Evolutionary conservation across 2,888 invertebrate genomes (phyloP).

Genomic region (Xylota segnis): DNA sequence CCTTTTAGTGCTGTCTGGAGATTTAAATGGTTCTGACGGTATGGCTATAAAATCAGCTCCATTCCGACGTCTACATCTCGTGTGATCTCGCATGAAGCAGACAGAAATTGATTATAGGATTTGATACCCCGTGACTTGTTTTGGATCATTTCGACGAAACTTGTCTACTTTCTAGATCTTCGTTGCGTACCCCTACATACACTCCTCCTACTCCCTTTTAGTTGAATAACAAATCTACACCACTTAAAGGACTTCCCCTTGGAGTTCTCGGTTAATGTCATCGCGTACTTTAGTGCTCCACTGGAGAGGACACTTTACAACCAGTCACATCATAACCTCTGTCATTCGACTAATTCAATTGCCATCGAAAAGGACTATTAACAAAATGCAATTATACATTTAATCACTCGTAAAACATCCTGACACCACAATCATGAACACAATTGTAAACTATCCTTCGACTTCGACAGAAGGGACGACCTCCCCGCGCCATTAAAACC

Average conservation of each 20-base stretch:
- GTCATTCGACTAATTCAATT: conserved; percentile 30
- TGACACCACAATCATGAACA: not conserved
- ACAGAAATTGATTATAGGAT: too few species aligned
- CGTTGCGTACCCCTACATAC: too few species aligned
- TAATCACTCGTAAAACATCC: conserved; percentile 10
- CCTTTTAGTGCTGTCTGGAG: too few species aligned
- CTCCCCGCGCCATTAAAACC: not conserved
- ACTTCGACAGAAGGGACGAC: not conserved
- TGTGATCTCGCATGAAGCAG: too few species aligned
- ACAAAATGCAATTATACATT: conserved; percentile 27
- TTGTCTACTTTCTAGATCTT: too few species aligned
- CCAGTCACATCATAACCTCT: conserved; percentile 23
- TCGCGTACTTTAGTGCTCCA: not conserved
- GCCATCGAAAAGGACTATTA: conserved; percentile 1
- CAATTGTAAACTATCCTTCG: not conserved
- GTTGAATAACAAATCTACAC: not conserved
- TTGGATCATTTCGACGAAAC: too few species aligned
- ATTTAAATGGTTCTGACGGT: too few species aligned
- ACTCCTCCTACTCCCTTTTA: too few species aligned
- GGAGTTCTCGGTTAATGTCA: not conserved
- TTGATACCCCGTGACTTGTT: too few species aligned
- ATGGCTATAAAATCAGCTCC: too few species aligned
- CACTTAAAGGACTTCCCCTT: not conserved
- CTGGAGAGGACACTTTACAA: conserved; percentile 5
- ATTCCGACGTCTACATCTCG: too few species aligned